These are phyloP conservation scores for Pseudochirops corinnae DNA, from an alignment of 2,797 vertebrate species.

Conservation along the genomic window DNA sequence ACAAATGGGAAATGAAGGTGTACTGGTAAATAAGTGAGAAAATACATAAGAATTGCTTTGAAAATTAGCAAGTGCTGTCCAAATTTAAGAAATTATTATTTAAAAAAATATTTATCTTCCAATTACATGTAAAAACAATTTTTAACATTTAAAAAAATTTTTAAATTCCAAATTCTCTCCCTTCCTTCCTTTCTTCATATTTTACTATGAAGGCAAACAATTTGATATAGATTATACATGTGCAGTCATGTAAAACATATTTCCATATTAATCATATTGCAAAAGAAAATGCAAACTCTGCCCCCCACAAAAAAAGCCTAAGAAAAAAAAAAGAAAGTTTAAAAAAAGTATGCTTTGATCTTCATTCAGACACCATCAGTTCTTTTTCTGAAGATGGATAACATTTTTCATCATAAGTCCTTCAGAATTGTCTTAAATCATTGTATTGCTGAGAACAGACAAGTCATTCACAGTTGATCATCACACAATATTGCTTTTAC, in stretches of 20 bases:
- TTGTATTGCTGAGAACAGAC: not conserved
- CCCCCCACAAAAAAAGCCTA: not conserved
- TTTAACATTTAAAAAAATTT: not conserved
- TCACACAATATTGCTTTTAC: not conserved
- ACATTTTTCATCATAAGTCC: not conserved
- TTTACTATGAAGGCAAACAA: not conserved
- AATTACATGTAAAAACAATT: not conserved
- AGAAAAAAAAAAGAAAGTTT: not conserved
- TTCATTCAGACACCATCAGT: not conserved
- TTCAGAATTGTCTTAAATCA: not conserved
- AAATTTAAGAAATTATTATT: not conserved
- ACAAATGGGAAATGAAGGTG: not conserved
- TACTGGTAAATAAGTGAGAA: not conserved
- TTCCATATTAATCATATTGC: not conserved
- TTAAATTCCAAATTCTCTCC: not conserved
- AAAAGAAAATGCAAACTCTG: not conserved
- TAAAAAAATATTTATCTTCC: not conserved
- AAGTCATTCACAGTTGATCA: not conserved
- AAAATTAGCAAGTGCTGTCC: not conserved
- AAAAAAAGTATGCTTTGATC: not conserved
- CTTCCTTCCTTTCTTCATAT: not conserved
- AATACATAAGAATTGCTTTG: not conserved
- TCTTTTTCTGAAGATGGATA: not conserved
- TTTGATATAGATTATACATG: not conserved
- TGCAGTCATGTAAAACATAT: not conserved